Percentiles rank a stretch among this genome's conserved stretches.
Evolutionary conservation across 2,797 vertebrate species (phyloP).

Genomic region (Phoxinus dragarum): DNA sequence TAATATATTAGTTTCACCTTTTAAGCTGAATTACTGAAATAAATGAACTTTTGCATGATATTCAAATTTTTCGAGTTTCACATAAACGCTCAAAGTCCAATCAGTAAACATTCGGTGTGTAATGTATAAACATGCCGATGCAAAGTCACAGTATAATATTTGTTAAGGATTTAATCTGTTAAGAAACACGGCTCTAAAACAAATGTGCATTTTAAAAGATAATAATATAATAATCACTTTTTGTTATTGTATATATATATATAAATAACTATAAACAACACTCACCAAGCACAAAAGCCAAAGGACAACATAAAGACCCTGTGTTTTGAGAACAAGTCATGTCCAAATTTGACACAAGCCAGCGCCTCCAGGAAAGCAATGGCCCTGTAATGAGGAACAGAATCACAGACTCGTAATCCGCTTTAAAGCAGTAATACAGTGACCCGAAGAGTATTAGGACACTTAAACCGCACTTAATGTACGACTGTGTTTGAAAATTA

Average conservation of each 20-base stretch:
- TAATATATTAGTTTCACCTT: too few relatives aligned
- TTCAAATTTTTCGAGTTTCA: background rate
- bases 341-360: constrained; percentile 93
- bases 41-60: too few relatives aligned
- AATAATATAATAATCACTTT: background rate
- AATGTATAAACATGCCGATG: background rate
- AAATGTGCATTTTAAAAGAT: background rate
- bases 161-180: background rate
- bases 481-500: too few relatives aligned
- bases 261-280: constrained; percentile 38
- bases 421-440: background rate
- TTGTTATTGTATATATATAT: background rate
- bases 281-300: constrained; percentile 97
- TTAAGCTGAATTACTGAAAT: too few relatives aligned
- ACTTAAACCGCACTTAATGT: background rate
- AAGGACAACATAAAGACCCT: constrained; percentile 87
- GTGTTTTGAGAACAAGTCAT: constrained; percentile 95
- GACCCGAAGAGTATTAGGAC: background rate
- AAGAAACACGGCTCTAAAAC: background rate
- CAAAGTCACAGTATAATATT: background rate
- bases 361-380: constrained; percentile 95
- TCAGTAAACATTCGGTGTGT: background rate
- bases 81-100: background rate
- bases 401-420: background rate
- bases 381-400: constrained; percentile 75